Percentiles rank a stretch among this genome's conserved stretches.
phyloP scores from a whole-genome alignment of 2,888 invertebrate species.

The Acanthopleura granulata region DNA sequence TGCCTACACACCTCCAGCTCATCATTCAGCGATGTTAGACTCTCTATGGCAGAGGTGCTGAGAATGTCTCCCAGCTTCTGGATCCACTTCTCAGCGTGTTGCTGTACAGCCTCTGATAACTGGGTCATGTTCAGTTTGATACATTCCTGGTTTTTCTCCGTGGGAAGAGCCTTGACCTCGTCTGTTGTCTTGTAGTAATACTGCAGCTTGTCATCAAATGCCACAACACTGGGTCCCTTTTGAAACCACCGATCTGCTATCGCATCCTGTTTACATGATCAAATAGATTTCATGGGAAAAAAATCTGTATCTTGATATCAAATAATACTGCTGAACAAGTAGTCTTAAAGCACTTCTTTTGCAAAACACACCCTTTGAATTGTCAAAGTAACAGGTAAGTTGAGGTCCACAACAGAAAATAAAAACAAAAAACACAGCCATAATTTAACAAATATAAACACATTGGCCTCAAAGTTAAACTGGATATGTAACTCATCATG shows the following conservation, averaged over 20 bases:
- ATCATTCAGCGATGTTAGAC: conserved; percentile 79
- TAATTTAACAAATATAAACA: too few species aligned
- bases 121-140: conserved; percentile 79
- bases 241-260: conserved; percentile 84
- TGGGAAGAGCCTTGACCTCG: conserved; percentile 73
- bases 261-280: too few species aligned
- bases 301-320: not conserved
- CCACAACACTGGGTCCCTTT: conserved; percentile 76
- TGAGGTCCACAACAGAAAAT: too few species aligned
- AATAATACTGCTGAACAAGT: too few species aligned
- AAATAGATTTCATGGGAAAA: conserved; percentile 1
- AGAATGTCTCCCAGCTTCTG: conserved; percentile 80
- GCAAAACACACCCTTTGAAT: too few species aligned
- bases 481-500: too few species aligned
- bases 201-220: conserved; percentile 87
- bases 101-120: conserved; percentile 78
- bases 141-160: conserved; percentile 64
- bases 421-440: too few species aligned
- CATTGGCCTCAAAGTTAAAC: too few species aligned
- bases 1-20: conserved; percentile 77
- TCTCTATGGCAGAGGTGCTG: conserved; percentile 77
- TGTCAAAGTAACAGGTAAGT: too few species aligned
- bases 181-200: conserved; percentile 84
- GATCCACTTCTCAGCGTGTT: conserved; percentile 86
- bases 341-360: too few species aligned